Evolutionary conservation across 1,140 invertebrate species (phyloP), one percentile per base, ranked within the genome.

Genomic region (Vanessa tameamea): DNA sequence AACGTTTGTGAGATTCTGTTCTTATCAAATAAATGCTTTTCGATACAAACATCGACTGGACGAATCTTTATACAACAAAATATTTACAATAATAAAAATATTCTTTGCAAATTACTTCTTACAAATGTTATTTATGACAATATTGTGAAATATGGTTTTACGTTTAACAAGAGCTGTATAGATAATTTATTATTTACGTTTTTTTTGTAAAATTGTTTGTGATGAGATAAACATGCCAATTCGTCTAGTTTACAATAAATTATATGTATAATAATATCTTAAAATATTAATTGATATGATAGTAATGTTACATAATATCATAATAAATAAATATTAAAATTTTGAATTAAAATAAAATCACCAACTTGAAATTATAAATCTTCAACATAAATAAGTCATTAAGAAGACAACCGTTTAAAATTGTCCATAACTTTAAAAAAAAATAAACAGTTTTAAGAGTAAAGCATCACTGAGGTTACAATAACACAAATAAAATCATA

Each of bases 61-160:
- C 87, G 87, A 88, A 86, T 85, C 66, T 82, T 82, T 76, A 81
- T 77, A 76, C 80, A 87, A 87, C 79, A 87, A 85, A 75, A 82
- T 91, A 91, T 91, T 84, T 89, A 88, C 87, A 89, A 86, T 87
- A 83, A 88, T 82, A 85, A 86, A 87, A 20, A 16, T 57, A 57
- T 13, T 48, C 26, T 16, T 53, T 71, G 69, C 13, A 47, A 69
- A 47, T 20, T 37, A 61, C 5, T 37, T 61, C 31, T 61, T 61
- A n/a, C 7, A 15, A 61, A 31, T 15, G 9, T 59, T 13, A 12
- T 31, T 61, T 37, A 7, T 61, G 57, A 31, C 12, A 61, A 61
- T 37, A n/a, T 61, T 37, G 15, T 53, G 55, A 57, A 57, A 13
- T 26, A 9, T 57, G 8, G 3, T 57, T 20, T 23, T 9, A 20